Evolutionary conservation across 1,140 invertebrate genomes (phyloP).

Genomic region (Drosophila truncata): DNA sequence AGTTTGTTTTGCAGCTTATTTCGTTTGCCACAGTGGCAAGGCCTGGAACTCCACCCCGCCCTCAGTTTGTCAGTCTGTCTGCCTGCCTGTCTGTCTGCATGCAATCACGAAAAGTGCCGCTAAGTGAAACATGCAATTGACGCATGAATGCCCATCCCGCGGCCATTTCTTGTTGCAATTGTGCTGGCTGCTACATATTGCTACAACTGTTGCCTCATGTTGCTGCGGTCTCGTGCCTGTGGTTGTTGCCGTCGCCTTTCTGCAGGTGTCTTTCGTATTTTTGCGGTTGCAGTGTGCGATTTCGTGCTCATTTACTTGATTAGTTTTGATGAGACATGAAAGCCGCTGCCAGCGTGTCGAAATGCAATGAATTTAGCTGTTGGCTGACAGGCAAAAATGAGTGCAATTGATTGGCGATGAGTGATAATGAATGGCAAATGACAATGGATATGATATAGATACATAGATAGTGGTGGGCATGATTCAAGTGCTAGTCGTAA

Average conservation of each 20-base stretch:
- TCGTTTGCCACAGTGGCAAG: conserved; percentile 39
- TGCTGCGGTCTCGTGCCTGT: conserved; percentile 53
- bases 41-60: conserved; percentile 5
- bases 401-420: conserved; percentile 38
- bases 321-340: conserved; percentile 83
- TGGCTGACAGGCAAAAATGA: conserved; percentile 16
- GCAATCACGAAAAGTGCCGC: conserved; percentile 81
- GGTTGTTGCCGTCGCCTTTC: conserved; percentile 38
- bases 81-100: conserved; percentile 53
- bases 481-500: conserved; percentile 26
- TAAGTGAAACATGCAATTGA: conserved; percentile 84
- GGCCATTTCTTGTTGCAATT: conserved; percentile 62
- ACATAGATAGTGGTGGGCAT: conserved; percentile 1
- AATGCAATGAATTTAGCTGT: conserved; percentile 65
- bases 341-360: conserved; percentile 70
- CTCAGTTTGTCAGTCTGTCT: conserved; percentile 5
- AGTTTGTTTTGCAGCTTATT: conserved; percentile 77
- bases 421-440: conserved; percentile 29
- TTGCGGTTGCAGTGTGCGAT: conserved; percentile 69
- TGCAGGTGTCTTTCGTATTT: conserved; percentile 62
- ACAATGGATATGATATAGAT: neutral
- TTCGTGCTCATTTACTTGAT: conserved; percentile 82
- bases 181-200: conserved; percentile 31
- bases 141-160: conserved; percentile 72
- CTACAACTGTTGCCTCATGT: conserved; percentile 47